Base-by-base conservation (phyloP, 2,888 invertebrate genomes). In the Lucinisca nassula region DNA sequence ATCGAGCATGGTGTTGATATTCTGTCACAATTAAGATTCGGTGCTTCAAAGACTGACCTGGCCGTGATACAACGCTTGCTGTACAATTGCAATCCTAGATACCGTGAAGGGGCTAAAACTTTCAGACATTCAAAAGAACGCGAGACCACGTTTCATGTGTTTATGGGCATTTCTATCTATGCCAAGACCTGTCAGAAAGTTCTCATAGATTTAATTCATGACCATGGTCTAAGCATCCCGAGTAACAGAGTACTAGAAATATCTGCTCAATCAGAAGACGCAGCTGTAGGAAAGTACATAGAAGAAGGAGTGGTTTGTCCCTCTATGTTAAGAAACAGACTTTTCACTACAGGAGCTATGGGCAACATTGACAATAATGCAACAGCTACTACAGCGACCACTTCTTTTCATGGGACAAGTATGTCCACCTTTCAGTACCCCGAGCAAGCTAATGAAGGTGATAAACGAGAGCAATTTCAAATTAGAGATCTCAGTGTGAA, bases 211-310 rank as follows among this genome's bases (percentile, higher is more conserved):
- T 24, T 40, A 45, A 30, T 83, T 37, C 73, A 74, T 78, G 78
- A 87, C 0, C 80, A 87, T 79, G 92, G 93, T 21, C n/a, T 93
- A 0, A 82, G 87, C 38, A 89, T 93, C 40, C 88, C 89, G 14
- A 92, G 92, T 84, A 88, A 92, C 32, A 84, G 93, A 76, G 92
- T 93, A 14, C 82, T 93, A 38, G 92, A 92, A 76, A 82, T 93
- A 8, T 88, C 91, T 27, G 85, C 92, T 37, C 84, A 87, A 58
- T 55, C 90, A n/a, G 90, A 85, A 30, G 85, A 92, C 67, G 80
- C 85, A 58, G 85, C 78, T 70, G 84, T 88, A 2, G 58, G 32
- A 27, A 75, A 78, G 51, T 92, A 82, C 40, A 79, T 83, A n/a
- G 55, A 80, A 45, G 88, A 88, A 84, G 86, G 82, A 35, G 84